Percentiles rank a stretch among this genome's conserved stretches.
Conservation (phyloP, 2,113 vertebrate genomes). For the Sebastes fasciatus region DNA sequence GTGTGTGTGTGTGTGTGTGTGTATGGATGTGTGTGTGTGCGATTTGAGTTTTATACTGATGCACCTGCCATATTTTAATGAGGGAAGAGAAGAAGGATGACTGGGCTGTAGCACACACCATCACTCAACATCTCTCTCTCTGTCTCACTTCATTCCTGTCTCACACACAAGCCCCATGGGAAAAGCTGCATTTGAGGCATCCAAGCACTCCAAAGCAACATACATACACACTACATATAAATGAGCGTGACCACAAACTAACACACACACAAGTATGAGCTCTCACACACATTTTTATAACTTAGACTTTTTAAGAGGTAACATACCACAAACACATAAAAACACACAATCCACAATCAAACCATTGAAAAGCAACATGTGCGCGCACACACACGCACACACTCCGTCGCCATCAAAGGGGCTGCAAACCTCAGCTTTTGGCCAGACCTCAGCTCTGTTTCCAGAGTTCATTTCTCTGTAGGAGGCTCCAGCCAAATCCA, state of each 20-base stretch:
- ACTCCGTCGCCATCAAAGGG: slow-evolving; percentile 40
- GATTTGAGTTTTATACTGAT: slow-evolving; percentile 6
- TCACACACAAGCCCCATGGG: neutral
- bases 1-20: slow-evolving; percentile 9
- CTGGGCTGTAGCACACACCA: neutral
- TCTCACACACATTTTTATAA: slow-evolving; percentile 43
- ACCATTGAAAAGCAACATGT: slow-evolving; percentile 5
- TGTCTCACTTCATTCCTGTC: neutral
- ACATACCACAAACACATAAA: slow-evolving; percentile 67
- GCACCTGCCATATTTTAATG: slow-evolving; percentile 53
- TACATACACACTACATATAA: neutral
- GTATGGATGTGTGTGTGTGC: neutral
- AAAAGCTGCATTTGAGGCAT: slow-evolving; percentile 7
- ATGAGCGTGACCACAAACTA: neutral
- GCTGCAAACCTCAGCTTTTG: slow-evolving; percentile 46
- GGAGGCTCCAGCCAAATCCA: slow-evolving; percentile 29
- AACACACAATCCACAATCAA: slow-evolving; percentile 20
- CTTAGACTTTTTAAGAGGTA: slow-evolving; percentile 65
- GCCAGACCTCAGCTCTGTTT: slow-evolving; percentile 38
- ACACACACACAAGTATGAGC: neutral
- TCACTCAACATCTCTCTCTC: slow-evolving; percentile 1
- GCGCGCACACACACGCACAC: neutral
- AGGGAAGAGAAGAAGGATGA: slow-evolving; percentile 9
- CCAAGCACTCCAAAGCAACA: neutral
- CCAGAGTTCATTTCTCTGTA: slow-evolving; percentile 51